Evolutionary conservation across 1,140 invertebrate genomes (phyloP).

Genomic region (Polypedilum pembai): DNA sequence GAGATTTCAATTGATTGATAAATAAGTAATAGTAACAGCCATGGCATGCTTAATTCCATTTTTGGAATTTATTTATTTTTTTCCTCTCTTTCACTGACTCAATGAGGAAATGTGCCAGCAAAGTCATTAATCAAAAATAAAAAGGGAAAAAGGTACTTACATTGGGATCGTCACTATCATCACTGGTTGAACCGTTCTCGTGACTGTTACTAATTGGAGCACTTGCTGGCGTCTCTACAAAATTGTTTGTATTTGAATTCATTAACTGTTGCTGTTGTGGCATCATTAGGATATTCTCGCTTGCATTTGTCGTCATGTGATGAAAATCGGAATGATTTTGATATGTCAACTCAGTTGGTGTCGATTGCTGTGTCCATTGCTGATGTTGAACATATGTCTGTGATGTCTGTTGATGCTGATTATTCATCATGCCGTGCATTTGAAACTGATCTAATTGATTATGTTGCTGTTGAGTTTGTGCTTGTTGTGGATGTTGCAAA

Average conservation of each 20-base stretch:
- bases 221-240: constrained; percentile 47
- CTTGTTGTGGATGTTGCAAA: constrained; percentile 51
- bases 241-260: constrained; percentile 45
- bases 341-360: background rate
- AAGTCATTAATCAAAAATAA: constrained; percentile 16
- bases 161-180: constrained; percentile 61
- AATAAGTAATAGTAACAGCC: background rate
- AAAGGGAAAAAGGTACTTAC: background rate
- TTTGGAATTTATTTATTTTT: background rate
- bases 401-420: constrained; percentile 37
- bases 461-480: constrained; percentile 38
- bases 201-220: constrained; percentile 32
- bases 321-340: constrained; percentile 15
- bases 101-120: background rate
- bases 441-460: constrained; percentile 31
- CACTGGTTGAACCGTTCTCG: constrained; percentile 56
- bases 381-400: constrained; percentile 26
- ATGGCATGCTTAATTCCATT: background rate
- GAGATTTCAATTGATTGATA: constrained; percentile 6
- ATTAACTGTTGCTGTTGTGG: constrained; percentile 37
- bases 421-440: constrained; percentile 35
- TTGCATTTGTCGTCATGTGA: constrained; percentile 31
- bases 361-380: background rate
- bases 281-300: constrained; percentile 49
- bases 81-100: too few relatives aligned